Evolutionary conservation across 2,888 invertebrate species (phyloP), one percentile per base, ranked within the genome.

Genomic region (Cactoblastis cactorum): DNA sequence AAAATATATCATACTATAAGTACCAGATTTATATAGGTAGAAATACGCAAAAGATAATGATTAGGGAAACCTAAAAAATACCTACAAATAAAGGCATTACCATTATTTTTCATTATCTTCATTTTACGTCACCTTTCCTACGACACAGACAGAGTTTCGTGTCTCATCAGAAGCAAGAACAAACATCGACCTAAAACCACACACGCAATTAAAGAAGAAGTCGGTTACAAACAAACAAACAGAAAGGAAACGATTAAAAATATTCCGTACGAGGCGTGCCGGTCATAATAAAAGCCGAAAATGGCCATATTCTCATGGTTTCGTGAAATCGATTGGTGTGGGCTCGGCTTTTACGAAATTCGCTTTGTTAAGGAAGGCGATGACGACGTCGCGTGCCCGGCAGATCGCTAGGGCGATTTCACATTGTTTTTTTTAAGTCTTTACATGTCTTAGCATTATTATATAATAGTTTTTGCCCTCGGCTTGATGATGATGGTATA

Each of bases 361-460:
- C 62, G 68, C 67, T 69, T 69, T 74, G 74, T 78, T 72, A 66
- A 65, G 55, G 63, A 65, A 65, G 61, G 69, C 67, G 73, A 70
- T 62, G 71, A 65, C 53, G 56, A 60, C 74, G 83, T 80, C 83
- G 80, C 83, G 82, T 83, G 83, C 83, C 77, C 58, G 61, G 14
- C 41, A 0, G 5, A 8, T 19, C 3, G 19, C 12, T 41, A 41
- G 22, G 24, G 24, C 8, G 14, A 1, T 6, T 14, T 12, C 14
- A 41, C 41, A 41, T 11, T 9, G 9, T 1, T 28, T 28, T 28
- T 1, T 9, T 28, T 1, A 28, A 28, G 8, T 28, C 3, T 28
- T 4, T 22, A 22, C 3, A 22, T 22, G 5, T 22, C 3, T 22
- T 4, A 4, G 22, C 3, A 22, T n/a, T n/a, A n/a, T n/a, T n/a